Conservation (phyloP, 1,140 invertebrate species). For the Pogonomyrmex californicus region DNA sequence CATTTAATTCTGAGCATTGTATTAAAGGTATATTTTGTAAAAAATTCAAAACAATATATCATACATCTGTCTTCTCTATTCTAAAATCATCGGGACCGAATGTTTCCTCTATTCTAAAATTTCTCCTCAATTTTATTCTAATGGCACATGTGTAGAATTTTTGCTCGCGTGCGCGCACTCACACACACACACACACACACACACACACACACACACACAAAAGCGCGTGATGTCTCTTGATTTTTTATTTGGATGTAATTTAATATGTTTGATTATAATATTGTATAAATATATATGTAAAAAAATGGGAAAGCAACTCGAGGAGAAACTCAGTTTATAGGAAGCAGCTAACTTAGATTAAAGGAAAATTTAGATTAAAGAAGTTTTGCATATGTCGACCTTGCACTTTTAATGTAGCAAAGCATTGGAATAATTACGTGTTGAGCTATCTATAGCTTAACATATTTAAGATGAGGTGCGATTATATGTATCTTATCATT, state of each 20-base stretch:
- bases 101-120: slow-evolving; percentile 13
- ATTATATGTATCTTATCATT: neutral
- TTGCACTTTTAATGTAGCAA: neutral
- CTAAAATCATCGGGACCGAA: slow-evolving; percentile 17
- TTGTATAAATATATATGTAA: neutral
- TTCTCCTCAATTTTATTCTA: slow-evolving; percentile 8
- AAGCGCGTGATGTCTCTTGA: neutral
- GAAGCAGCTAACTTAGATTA: slow-evolving; percentile 5
- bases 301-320: neutral
- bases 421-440: neutral
- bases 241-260: neutral
- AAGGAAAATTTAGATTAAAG: slow-evolving; percentile 15
- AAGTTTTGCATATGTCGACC: slow-evolving; percentile 6
- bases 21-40: neutral
- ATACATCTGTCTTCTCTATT: slow-evolving; percentile 1
- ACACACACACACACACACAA: too few species aligned
- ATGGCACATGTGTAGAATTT: neutral
- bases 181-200: too few species aligned
- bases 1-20: too few species aligned
- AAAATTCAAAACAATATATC: neutral
- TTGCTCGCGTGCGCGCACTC: too few species aligned
- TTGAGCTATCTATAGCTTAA: neutral
- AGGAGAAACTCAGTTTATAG: slow-evolving; percentile 28
- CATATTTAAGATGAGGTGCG: neutral
- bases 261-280: neutral